Conservation (phyloP, 64 coral and sea anemone genomes). For the Actinia tenebrosa region DNA sequence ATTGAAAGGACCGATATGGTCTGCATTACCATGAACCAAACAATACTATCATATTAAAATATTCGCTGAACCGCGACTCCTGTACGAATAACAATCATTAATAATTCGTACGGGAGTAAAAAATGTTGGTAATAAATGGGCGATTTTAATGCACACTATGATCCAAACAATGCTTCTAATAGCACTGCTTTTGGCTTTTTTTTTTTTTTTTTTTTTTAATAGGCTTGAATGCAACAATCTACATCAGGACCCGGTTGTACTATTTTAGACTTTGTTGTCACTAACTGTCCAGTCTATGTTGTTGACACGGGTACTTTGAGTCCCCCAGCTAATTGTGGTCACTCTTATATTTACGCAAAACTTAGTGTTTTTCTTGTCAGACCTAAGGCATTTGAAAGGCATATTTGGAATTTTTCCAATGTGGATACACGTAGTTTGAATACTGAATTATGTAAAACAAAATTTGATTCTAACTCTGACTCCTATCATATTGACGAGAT, state of each 20-base stretch:
- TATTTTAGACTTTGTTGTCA: slow-evolving; percentile 45
- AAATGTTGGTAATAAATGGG: neutral
- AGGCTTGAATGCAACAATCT: slow-evolving; percentile 40
- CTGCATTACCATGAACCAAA: too few relatives aligned
- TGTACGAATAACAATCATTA: too few relatives aligned
- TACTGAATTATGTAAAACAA: too few relatives aligned
- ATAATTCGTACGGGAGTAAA: too few relatives aligned
- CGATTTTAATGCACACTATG: slow-evolving; percentile 51
- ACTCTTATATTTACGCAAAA: slow-evolving; percentile 32
- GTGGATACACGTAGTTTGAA: too few relatives aligned
- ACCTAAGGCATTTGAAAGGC: slow-evolving; percentile 22
- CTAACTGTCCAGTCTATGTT: slow-evolving; percentile 39
- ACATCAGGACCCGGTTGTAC: slow-evolving; percentile 31
- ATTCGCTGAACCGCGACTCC: too few relatives aligned
- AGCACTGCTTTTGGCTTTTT: slow-evolving; percentile 27
- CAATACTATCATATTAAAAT: too few relatives aligned
- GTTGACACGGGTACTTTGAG: slow-evolving; percentile 41
- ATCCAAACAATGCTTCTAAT: slow-evolving; percentile 1
- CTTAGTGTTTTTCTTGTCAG: neutral
- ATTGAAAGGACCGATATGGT: too few relatives aligned
- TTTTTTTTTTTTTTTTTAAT: slow-evolving; percentile 32
- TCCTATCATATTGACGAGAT: too few relatives aligned
- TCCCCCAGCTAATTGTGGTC: slow-evolving; percentile 44
- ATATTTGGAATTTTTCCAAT: too few relatives aligned
- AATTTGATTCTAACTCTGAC: too few relatives aligned